These are phyloP conservation scores for Drosophila ezoana DNA, from an alignment of 2,888 invertebrate genomes.

Conservation along the genomic window DNA sequence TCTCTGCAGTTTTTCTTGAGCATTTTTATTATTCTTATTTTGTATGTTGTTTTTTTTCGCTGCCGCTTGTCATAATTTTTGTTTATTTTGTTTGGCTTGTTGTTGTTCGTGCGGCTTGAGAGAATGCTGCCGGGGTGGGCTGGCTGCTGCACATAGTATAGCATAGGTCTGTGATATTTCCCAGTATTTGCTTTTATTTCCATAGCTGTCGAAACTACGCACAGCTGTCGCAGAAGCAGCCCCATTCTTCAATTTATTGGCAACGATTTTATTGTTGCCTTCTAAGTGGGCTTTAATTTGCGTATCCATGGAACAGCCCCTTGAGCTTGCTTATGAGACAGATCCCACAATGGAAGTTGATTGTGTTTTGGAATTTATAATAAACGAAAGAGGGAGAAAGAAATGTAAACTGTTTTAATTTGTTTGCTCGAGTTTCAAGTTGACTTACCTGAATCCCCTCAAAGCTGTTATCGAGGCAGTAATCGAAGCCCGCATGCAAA, in stretches of 20 bases:
- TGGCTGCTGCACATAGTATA: neutral
- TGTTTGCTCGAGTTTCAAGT: conserved; percentile 45
- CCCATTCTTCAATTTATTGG: conserved; percentile 39
- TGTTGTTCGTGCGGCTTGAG: conserved; percentile 57
- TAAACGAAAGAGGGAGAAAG: neutral
- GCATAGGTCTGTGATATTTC: conserved; percentile 27
- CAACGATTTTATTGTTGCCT: conserved; percentile 29
- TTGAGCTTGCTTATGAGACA: neutral
- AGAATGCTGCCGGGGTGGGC: conserved; percentile 53
- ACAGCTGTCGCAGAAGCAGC: conserved; percentile 56
- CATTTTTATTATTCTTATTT: conserved; percentile 61
- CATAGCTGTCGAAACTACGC: conserved; percentile 26
- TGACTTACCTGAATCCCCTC: conserved; percentile 17
- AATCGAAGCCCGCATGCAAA: conserved; percentile 51
- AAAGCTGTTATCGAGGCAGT: neutral
- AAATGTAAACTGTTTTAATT: conserved; percentile 50
- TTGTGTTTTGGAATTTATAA: neutral
- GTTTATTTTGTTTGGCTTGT: conserved; percentile 66
- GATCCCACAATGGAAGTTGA: conserved; percentile 13
- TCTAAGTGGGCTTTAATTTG: conserved; percentile 42
- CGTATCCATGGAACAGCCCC: conserved; percentile 22
- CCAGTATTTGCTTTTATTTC: conserved; percentile 39
- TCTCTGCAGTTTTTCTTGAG: conserved; percentile 55
- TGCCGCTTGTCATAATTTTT: conserved; percentile 76
- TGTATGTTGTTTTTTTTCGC: conserved; percentile 12